phyloP scores from a whole-genome alignment of 1,140 invertebrate species.

The Brachionus koreanus region DNA sequence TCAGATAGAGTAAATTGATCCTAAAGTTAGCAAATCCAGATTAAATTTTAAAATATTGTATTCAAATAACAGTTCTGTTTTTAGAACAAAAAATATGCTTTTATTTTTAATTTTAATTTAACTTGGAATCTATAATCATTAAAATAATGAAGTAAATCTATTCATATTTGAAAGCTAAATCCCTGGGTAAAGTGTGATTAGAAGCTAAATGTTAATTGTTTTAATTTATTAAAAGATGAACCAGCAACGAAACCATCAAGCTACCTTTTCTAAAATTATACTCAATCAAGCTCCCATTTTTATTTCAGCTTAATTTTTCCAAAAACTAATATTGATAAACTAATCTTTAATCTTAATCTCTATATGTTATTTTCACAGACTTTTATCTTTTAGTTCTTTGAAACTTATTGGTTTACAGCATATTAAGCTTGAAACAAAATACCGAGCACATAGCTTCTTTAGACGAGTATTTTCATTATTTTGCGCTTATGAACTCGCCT shows the following conservation, averaged over 20 bases:
- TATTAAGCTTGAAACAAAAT: slow-evolving; percentile 13
- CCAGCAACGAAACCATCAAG: background rate
- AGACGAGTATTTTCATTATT: background rate
- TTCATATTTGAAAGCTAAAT: background rate
- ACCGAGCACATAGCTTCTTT: background rate
- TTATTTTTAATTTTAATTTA: background rate
- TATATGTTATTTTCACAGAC: slow-evolving; percentile 27
- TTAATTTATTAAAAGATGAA: background rate
- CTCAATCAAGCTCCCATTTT: background rate
- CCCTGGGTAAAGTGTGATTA: slow-evolving; percentile 4
- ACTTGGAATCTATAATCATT: background rate
- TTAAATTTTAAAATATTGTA: background rate
- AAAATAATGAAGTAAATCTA: background rate
- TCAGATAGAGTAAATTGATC: background rate
- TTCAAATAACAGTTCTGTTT: background rate
- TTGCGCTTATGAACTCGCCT: background rate
- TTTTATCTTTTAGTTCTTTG: slow-evolving; percentile 25
- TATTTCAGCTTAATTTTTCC: background rate
- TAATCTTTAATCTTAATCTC: slow-evolving; percentile 32
- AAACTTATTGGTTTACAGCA: slow-evolving; percentile 8
- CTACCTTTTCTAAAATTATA: background rate
- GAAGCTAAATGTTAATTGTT: background rate
- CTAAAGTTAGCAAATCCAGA: background rate
- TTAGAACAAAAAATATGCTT: background rate
- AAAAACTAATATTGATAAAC: slow-evolving; percentile 24